Conservation (phyloP, 1,140 invertebrate species). For the Apis cerana region DNA sequence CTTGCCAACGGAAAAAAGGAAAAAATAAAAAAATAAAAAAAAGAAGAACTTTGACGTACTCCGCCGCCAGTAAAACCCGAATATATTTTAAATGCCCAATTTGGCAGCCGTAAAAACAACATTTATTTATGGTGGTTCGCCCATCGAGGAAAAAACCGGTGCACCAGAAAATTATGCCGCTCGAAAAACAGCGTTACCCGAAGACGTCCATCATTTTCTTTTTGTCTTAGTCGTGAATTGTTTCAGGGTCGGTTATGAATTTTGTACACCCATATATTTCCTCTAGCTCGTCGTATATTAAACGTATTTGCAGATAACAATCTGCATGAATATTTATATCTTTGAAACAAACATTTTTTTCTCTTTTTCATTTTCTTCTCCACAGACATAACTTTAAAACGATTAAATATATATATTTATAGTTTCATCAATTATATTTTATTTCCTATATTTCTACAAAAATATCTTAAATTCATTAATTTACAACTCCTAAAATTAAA, state of each 20-base stretch:
- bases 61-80: constrained; percentile 63
- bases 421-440: too few relatives aligned
- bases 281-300: background rate
- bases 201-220: constrained; percentile 24
- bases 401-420: too few relatives aligned
- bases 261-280: constrained; percentile 31
- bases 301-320: background rate
- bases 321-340: background rate
- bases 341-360: background rate
- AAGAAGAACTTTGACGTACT: constrained; percentile 47
- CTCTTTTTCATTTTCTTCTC: too few relatives aligned
- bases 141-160: constrained; percentile 76
- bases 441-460: too few relatives aligned
- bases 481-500: too few relatives aligned
- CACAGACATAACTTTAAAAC: too few relatives aligned
- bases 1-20: background rate
- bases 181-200: constrained; percentile 67
- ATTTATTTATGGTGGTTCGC: constrained; percentile 80
- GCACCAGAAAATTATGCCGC: constrained; percentile 74
- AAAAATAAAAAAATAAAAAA: background rate
- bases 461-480: too few relatives aligned
- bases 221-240: constrained; percentile 16
- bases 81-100: constrained; percentile 78
- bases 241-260: constrained; percentile 15
- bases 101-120: constrained; percentile 81